Evolutionary conservation across 2,113 vertebrate genomes (phyloP).

Genomic region (Phalacrocorax pelagicus): DNA sequence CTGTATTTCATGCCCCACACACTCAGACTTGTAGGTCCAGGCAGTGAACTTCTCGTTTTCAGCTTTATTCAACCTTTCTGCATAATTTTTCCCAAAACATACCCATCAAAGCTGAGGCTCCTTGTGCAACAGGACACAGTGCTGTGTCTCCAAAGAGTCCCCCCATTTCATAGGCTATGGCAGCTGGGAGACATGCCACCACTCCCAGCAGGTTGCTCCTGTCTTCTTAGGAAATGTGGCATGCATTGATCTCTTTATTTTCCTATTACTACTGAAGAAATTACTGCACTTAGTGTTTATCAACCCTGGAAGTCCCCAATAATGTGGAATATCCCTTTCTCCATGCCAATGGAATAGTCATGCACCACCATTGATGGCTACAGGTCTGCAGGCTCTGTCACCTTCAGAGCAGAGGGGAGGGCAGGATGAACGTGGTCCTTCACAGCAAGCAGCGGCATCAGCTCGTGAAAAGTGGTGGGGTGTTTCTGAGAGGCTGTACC

Average conservation of each 20-base stretch:
- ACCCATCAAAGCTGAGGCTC: not conserved
- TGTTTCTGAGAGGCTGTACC: not conserved
- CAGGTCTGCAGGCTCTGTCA: not conserved
- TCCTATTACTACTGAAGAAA: not conserved
- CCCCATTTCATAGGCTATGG: not conserved
- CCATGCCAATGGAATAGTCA: not conserved
- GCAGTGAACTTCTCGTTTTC: not conserved
- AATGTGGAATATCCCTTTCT: accelerated
- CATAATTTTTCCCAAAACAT: not conserved
- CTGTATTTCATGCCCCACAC: not conserved
- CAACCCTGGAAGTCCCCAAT: not conserved
- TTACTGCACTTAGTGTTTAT: not conserved
- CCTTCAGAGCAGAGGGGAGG: accelerated
- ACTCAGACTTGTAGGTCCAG: not conserved
- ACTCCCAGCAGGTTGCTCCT: not conserved
- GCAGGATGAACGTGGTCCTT: not conserved
- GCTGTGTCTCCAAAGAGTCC: not conserved
- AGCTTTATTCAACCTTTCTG: not conserved
- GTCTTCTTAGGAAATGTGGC: not conserved
- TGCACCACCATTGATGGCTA: accelerated
- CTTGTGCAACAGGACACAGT: not conserved
- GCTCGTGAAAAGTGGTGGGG: accelerated
- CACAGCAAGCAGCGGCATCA: accelerated
- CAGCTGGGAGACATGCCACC: accelerated
- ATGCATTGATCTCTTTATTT: not conserved